Percentiles rank a stretch among this genome's conserved stretches.
These are phyloP conservation scores for Notospermus geniculatus DNA, from an alignment of 1,140 invertebrate species.

Conservation along the genomic window DNA sequence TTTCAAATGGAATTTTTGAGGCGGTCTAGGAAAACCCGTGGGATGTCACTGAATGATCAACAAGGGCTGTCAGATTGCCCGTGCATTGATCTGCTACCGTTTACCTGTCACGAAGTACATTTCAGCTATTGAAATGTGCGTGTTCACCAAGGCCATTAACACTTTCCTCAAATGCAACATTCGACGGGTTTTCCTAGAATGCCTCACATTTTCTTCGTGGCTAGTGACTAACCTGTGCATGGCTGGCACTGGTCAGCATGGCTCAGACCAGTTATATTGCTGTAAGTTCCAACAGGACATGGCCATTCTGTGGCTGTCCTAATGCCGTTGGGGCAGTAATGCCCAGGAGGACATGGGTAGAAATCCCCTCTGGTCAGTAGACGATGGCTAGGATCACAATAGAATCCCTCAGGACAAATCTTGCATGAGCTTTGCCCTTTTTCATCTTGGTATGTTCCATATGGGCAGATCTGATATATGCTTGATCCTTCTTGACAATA, in stretches of 20 bases:
- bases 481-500: constrained; percentile 37
- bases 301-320: constrained; percentile 32
- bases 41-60: no score
- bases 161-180: no score
- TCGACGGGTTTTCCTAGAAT: no score
- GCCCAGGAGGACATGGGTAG: constrained; percentile 43
- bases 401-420: constrained; percentile 42
- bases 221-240: constrained; percentile 33
- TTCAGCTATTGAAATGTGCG: no score
- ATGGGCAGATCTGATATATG: constrained; percentile 31
- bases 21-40: no score
- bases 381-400: constrained; percentile 40
- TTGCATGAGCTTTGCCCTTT: constrained; percentile 34
- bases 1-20: no score
- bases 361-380: constrained; percentile 36
- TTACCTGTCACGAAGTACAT: no score
- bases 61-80: no score
- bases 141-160: no score
- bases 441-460: constrained; percentile 43
- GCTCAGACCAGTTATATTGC: constrained; percentile 37
- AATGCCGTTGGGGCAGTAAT: constrained; percentile 45
- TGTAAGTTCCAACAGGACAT: constrained; percentile 45
- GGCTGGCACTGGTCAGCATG: constrained; percentile 30
- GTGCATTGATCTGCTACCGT: no score
- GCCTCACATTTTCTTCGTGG: no score